phyloP scores from a whole-genome alignment of 2,888 invertebrate species.

The Drosophila dives region DNA sequence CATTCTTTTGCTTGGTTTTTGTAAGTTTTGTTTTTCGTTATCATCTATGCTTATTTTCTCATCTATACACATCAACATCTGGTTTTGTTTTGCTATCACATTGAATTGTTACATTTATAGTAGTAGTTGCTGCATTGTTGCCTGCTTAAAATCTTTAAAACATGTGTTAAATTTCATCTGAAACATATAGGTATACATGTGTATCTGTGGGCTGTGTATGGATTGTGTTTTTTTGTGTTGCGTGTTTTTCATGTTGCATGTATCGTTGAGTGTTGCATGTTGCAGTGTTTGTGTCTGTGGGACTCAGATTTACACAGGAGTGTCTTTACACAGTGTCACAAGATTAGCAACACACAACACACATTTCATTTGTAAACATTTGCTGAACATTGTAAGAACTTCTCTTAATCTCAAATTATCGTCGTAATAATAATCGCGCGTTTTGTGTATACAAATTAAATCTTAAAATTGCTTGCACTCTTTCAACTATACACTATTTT shows the following conservation, averaged over 20 bases:
- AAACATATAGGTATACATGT: constrained; percentile 71
- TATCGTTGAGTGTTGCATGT: constrained; percentile 30
- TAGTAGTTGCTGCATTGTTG: constrained; percentile 78
- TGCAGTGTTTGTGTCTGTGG: constrained; percentile 21
- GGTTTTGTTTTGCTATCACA: constrained; percentile 83
- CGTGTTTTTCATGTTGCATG: constrained; percentile 30
- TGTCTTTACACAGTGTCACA: not conserved
- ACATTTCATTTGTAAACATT: constrained; percentile 52
- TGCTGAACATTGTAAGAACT: constrained; percentile 59
- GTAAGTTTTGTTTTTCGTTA: constrained; percentile 52
- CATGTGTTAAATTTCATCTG: constrained; percentile 76
- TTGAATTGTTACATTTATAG: constrained; percentile 85
- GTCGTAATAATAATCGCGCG: constrained; percentile 44
- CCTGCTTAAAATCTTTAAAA: constrained; percentile 77
- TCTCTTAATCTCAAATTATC: constrained; percentile 19
- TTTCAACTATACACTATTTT: constrained; percentile 69
- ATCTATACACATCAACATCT: constrained; percentile 78
- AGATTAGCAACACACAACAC: constrained; percentile 34
- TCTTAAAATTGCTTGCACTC: constrained; percentile 70
- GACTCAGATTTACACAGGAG: constrained; percentile 41
- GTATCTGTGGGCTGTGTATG: constrained; percentile 45
- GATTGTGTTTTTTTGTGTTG: constrained; percentile 39
- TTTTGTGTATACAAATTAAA: constrained; percentile 58
- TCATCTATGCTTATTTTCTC: constrained; percentile 71
- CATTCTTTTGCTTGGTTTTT: constrained; percentile 64